Base-by-base conservation (phyloP, 2,888 invertebrate species). In the Andricus quercusramuli region DNA sequence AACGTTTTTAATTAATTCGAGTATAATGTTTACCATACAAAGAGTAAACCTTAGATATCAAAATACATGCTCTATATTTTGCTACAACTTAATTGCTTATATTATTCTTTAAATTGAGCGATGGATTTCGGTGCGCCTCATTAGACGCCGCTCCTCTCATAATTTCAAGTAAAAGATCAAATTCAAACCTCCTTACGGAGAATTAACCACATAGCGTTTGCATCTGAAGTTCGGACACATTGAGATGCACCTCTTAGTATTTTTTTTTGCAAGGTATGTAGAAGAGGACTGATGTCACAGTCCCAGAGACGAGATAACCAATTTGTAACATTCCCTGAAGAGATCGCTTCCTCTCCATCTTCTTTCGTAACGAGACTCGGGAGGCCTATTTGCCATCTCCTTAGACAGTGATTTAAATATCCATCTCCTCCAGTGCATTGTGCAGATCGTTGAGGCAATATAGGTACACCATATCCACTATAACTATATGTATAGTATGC, bases 341-440 rank as follows among this genome's bases (percentile, higher is more conserved):
- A 56, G 51, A 74, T 74, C 74, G 74, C 51, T 74, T 56, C n/a
- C n/a, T 74, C 51, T 74, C 51, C 32, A 37, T 74, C 74, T 51
- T 32, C 20, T 74, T 74, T 74, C 74, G 74, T 74, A 74, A 74
- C 32, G 74, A 74, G 74, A 74, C 56, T 25, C 74, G 6, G 20
- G 74, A 74, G 51, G 29, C 56, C 74, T 56, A 74, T 74, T 74
- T 74, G 74, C 74, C 74, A 74, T 51, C 41, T 44, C 51, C 51
- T 47, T 37, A 74, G 51, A 74, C 74, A 74, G 74, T 74, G 74
- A 74, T 74, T 74, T 74, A 74, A 74, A 74, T 74, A 74, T 74
- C 56, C 74, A 74, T 74, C 74, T 51, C 20, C 74, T 37, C 20
- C 6, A 51, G 32, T 56, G 56, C 56, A 74, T 74, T 74, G 74